Evolutionary conservation across 1,140 invertebrate genomes (phyloP).

Genomic region (Drosophila busckii): DNA sequence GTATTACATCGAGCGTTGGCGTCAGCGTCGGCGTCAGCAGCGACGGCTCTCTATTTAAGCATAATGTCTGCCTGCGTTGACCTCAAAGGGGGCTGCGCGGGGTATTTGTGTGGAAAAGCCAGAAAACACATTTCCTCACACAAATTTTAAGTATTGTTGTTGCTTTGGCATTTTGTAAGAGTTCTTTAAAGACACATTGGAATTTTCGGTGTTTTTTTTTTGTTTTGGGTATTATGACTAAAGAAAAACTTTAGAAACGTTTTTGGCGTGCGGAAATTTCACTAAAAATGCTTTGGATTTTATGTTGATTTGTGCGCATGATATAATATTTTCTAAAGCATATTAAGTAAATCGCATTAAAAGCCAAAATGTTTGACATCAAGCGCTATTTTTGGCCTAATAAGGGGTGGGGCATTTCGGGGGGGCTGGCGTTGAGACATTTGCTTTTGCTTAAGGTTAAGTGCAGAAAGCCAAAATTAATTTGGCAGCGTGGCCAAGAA

Average conservation of each 20-base stretch:
- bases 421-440: neutral
- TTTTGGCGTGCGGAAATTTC: slow-evolving; percentile 22
- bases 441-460: slow-evolving; percentile 30
- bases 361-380: slow-evolving; percentile 32
- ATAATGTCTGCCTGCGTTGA: too few species aligned
- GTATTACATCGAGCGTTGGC: too few species aligned
- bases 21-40: too few species aligned
- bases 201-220: slow-evolving; percentile 21
- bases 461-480: slow-evolving; percentile 26
- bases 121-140: slow-evolving; percentile 19
- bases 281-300: slow-evolving; percentile 13
- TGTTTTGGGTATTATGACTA: slow-evolving; percentile 14
- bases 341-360: slow-evolving; percentile 59
- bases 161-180: slow-evolving; percentile 39
- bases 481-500: slow-evolving; percentile 38
- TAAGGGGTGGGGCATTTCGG: neutral
- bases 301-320: slow-evolving; percentile 4
- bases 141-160: slow-evolving; percentile 17
- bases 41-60: too few species aligned
- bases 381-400: slow-evolving; percentile 36
- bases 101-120: neutral
- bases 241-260: slow-evolving; percentile 21
- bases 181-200: slow-evolving; percentile 15
- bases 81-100: neutral
- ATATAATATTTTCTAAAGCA: slow-evolving; percentile 24